Evolutionary conservation across 2,888 invertebrate species (phyloP).

Genomic region (Pomacea canaliculata): DNA sequence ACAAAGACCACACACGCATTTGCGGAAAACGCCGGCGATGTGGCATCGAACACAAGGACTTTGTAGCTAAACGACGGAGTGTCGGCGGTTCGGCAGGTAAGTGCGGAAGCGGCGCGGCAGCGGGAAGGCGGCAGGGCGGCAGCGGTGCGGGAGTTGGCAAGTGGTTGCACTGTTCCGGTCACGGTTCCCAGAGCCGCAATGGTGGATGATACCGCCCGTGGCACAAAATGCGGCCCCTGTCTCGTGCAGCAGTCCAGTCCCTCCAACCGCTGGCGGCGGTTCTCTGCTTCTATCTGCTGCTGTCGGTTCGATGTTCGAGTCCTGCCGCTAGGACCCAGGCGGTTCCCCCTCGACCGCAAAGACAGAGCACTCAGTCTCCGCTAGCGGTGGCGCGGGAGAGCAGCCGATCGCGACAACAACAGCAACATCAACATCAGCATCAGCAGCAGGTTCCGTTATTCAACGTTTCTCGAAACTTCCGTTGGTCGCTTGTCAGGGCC

Average conservation of each 20-base stretch:
- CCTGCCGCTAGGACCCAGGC: background rate
- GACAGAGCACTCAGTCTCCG: background rate
- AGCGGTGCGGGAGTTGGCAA: background rate
- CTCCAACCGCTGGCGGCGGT: slow-evolving; percentile 19
- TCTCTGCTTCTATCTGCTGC: slow-evolving; percentile 15
- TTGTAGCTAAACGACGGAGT: background rate
- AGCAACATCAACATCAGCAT: too few species aligned
- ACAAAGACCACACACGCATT: too few species aligned
- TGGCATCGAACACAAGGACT: background rate
- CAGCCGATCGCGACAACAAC: too few species aligned
- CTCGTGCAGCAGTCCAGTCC: slow-evolving; percentile 1
- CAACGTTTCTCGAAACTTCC: too few species aligned
- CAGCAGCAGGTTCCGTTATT: too few species aligned
- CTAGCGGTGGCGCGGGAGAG: background rate
- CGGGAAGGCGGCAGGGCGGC: background rate
- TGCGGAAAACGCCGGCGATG: background rate
- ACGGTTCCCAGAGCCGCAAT: slow-evolving; percentile 5
- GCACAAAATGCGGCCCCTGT: slow-evolving; percentile 19
- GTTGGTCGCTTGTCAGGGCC: too few species aligned
- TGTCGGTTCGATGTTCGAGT: background rate
- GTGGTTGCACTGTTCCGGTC: background rate
- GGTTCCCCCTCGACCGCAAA: background rate
- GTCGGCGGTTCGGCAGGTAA: background rate
- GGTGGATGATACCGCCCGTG: slow-evolving; percentile 15
- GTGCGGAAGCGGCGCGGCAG: too few species aligned